Conservation (phyloP, 2,888 invertebrate species). For the Plusia festucae region DNA sequence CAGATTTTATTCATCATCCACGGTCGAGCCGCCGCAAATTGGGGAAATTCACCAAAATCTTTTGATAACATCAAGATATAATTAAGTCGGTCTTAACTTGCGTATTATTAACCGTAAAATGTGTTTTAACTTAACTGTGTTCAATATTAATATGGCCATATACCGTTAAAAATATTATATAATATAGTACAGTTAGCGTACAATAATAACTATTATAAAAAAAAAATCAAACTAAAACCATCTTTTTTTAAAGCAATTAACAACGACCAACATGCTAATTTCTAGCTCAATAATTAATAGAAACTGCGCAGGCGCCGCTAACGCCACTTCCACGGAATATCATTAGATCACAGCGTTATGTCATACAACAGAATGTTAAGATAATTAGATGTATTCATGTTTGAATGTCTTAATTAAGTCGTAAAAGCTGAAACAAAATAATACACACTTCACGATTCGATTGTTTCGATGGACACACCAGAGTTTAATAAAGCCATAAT, state of each 20-base stretch:
- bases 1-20: conserved; percentile 3
- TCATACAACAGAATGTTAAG: background rate
- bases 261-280: too few species aligned
- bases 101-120: conserved; percentile 6
- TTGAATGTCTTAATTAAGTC: conserved; percentile 1
- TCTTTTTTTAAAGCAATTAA: too few species aligned
- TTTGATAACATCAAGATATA: background rate
- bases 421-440: background rate
- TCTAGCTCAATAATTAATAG: too few species aligned
- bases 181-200: background rate
- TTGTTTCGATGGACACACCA: background rate
- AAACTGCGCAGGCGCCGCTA: conserved; percentile 1
- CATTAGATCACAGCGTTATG: background rate
- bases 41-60: conserved; percentile 1
- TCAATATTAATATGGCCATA: background rate
- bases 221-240: too few species aligned
- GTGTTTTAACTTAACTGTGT: background rate
- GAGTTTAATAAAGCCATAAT: background rate
- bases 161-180: background rate
- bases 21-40: conserved; percentile 1
- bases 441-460: background rate
- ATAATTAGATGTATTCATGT: background rate
- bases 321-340: background rate
- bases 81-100: background rate
- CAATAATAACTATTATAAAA: too few species aligned